Evolutionary conservation across 2,888 invertebrate species (phyloP).

Genomic region (Pachymerium ferrugineum): DNA sequence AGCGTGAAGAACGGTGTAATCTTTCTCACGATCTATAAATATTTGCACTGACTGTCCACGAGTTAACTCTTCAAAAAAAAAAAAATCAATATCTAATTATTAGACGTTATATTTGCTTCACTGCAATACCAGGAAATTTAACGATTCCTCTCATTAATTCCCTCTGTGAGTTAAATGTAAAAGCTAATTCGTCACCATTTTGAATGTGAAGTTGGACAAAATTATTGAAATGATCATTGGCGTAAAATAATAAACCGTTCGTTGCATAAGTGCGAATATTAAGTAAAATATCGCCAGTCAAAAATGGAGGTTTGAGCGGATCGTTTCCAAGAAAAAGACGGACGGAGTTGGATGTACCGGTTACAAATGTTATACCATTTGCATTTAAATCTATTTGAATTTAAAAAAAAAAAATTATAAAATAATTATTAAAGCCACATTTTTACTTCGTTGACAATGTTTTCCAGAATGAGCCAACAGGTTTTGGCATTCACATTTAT

Average conservation of each 20-base stretch:
- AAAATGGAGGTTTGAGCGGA: slow-evolving; percentile 63
- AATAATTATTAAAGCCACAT: not conserved
- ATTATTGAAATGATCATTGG: slow-evolving; percentile 88
- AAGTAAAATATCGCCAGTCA: slow-evolving; percentile 73
- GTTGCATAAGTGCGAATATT: slow-evolving; percentile 82
- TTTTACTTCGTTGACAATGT: slow-evolving; percentile 79
- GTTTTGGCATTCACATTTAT: slow-evolving; percentile 86
- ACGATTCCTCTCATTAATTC: slow-evolving; percentile 70
- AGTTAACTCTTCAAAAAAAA: slow-evolving; percentile 56
- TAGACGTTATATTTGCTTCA: not conserved
- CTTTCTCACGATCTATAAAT: slow-evolving; percentile 69
- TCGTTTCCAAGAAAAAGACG: slow-evolving; percentile 70
- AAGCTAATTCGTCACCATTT: slow-evolving; percentile 71
- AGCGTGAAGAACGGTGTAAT: slow-evolving; percentile 70
- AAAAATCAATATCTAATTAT: not conserved
- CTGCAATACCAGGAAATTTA: slow-evolving; percentile 55
- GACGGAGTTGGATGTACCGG: slow-evolving; percentile 48
- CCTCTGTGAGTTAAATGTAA: slow-evolving; percentile 67
- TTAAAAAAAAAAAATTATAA: slow-evolving; percentile 28
- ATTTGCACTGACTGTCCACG: slow-evolving; percentile 81
- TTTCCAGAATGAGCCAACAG: slow-evolving; percentile 86
- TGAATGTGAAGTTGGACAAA: slow-evolving; percentile 83
- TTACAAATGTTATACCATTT: slow-evolving; percentile 81
- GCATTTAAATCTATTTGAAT: slow-evolving; percentile 72
- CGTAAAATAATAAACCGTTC: slow-evolving; percentile 76